Evolutionary conservation across 2,888 invertebrate species (phyloP), one percentile per base, ranked within the genome.

Genomic region (Matsumyia berberina): DNA sequence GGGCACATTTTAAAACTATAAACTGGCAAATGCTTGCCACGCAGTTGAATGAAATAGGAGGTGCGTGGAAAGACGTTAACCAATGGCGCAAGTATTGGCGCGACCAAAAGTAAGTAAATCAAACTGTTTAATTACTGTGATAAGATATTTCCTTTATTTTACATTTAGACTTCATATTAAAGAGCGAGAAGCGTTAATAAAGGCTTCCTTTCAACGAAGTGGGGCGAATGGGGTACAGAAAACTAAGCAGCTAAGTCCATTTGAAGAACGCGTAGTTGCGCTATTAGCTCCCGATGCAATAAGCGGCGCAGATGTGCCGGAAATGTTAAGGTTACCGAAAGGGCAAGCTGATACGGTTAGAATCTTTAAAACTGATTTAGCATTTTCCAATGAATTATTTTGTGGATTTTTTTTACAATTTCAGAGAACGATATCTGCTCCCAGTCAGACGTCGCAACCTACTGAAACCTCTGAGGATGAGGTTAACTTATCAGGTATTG

Each of bases 11-110:
- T 0, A 53, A 53, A 53, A 8, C 29, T 3, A 3, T 4, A 3
- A 24, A 24, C 1, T 24, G 24, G 24, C 24, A 24, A 24, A 24
- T 24, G 4, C 24, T 24, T 24, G 4, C 24, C 24, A 24, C 5
- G 8, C 12, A 53, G 12, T 31, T 12, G 31, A 53, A 53, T 15
- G n/a, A 12, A 0, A 31, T 53, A 31, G 31, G 12, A 31, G 29
- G 31, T 53, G 51, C 31, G 29, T 24, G 29, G 12, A 53, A 53
- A 29, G 31, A 53, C 1, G 15, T 31, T 0, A 62, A 62, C 60
- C 60, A 60, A 60, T 60, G 60, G 60, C 42, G 44, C 31, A 60
- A 60, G 44, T 60, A 44, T 44, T 44, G 60, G 60, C 29, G 29
- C 42, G 42, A 60, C 29, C 44, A 60, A 60, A 60, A 60, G 60